Evolutionary conservation across 2,113 vertebrate species (phyloP), one percentile per base, ranked within the genome.

Genomic region (Proterorhinus semilunaris): DNA sequence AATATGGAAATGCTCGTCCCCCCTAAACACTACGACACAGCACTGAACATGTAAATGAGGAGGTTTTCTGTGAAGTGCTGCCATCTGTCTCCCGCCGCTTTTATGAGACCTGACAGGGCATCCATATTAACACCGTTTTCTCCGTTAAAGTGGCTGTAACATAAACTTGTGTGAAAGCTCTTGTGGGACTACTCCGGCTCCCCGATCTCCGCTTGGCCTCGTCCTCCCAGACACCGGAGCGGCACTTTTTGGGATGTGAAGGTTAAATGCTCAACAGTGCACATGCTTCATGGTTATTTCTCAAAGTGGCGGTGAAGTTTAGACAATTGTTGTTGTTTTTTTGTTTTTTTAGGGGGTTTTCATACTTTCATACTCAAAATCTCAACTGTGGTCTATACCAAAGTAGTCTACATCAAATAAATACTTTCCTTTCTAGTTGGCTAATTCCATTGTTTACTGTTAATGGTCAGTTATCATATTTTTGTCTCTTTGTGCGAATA

Each of bases 1-100:
- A 72, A 83, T 78, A 85, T 84, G 81, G 67, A 83, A 79, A 84
- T 80, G 42, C 51, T n/a, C 59, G 36, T 74, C 65, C 49, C 43
- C 72, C 82, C 27, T 52, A 74, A 68, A 79, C 66, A 83, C 67
- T 75, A 66, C 21, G 10, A 65, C 61, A 66, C 59, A 69, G 67
- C 69, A 68, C 62, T 69, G 70, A 78, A 80, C 80, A 87, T 66
- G 69, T 68, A 83, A 82, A 79, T 76, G 44, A 73, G 64, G 15
- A 66, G 68, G 64, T 74, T 83, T 68, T 64, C 69, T 75, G 58
- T 84, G 75, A 78, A 68, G 70, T 45, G 6, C 27, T 74, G 58
- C 74, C 80, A 68, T 74, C 67, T 72, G 83, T 69, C 65, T 81
- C 62, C 51, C 48, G 69, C 75, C 69, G 15, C 77, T 86, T 73